Evolutionary conservation across 2,113 vertebrate species (phyloP).

Genomic region (Hydropotes inermis): DNA sequence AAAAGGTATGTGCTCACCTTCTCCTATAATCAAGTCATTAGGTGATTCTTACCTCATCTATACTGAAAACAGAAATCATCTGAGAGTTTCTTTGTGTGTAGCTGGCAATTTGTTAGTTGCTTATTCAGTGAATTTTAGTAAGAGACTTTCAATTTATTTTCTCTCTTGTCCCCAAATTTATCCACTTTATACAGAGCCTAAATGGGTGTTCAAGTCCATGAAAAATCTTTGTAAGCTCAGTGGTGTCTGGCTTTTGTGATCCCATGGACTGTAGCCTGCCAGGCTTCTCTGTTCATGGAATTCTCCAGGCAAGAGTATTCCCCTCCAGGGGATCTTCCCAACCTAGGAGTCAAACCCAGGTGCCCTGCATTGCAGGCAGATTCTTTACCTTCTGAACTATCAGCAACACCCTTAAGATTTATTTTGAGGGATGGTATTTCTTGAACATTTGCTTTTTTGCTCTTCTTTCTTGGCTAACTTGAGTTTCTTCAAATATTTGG

Average conservation of each 20-base stretch:
- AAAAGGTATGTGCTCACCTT: neutral
- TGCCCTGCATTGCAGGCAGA: neutral
- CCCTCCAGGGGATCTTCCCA: neutral
- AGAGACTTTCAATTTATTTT: neutral
- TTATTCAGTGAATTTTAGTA: neutral
- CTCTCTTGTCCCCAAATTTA: neutral
- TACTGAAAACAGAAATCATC: neutral
- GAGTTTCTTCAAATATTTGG: neutral
- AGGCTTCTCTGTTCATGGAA: too few species aligned
- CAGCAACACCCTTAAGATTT: neutral
- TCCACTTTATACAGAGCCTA: neutral
- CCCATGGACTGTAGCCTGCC: too few species aligned
- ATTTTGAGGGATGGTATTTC: rapidly evolving
- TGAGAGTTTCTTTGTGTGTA: neutral
- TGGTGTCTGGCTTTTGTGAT: too few species aligned
- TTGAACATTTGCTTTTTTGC: neutral
- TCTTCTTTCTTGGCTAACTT: neutral
- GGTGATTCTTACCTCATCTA: neutral
- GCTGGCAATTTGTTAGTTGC: neutral
- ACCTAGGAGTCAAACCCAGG: neutral
- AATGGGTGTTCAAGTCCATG: neutral
- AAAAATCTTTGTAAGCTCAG: neutral
- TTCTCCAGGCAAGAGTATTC: neutral
- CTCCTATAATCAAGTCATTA: neutral
- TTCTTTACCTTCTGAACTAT: neutral